Percentiles rank a stretch among this genome's conserved stretches.
These are phyloP conservation scores for Raillietiella orientalis DNA, from an alignment of 2,888 invertebrate genomes.

Conservation along the genomic window DNA sequence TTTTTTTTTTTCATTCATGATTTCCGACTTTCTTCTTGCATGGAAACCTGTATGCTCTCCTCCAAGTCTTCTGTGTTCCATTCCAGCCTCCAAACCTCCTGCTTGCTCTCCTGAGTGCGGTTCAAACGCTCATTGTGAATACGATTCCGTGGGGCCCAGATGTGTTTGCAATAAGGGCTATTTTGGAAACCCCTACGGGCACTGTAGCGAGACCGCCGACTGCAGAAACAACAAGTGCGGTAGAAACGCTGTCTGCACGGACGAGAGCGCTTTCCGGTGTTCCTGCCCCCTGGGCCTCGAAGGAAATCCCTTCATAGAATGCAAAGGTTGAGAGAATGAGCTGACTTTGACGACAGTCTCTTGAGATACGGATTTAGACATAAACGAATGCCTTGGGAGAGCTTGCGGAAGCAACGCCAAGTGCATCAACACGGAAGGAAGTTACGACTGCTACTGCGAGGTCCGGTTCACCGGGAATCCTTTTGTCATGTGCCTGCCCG, in stretches of 20 bases:
- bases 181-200: constrained; percentile 55
- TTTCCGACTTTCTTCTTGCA: no score
- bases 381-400: constrained; percentile 14
- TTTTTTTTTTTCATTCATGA: constrained; percentile 8
- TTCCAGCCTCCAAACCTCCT: constrained; percentile 37
- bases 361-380: constrained; percentile 9
- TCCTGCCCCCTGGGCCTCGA: constrained; percentile 43
- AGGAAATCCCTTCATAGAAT: constrained; percentile 58
- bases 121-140: constrained; percentile 54
- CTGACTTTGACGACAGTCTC: neutral
- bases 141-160: constrained; percentile 29
- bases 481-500: constrained; percentile 29
- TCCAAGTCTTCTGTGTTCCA: no score
- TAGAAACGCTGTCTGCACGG: constrained; percentile 28
- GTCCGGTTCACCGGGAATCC: constrained; percentile 58
- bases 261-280: constrained; percentile 46
- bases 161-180: constrained; percentile 56
- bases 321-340: constrained; percentile 21
- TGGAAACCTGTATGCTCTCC: no score
- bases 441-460: constrained; percentile 61
- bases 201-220: constrained; percentile 33
- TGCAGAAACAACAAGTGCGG: constrained; percentile 54
- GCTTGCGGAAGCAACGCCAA: constrained; percentile 28
- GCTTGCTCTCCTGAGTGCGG: constrained; percentile 46
- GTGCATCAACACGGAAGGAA: constrained; percentile 62